Evolutionary conservation across 2,888 invertebrate species (phyloP).

Genomic region (Drosophila flavopinicola): DNA sequence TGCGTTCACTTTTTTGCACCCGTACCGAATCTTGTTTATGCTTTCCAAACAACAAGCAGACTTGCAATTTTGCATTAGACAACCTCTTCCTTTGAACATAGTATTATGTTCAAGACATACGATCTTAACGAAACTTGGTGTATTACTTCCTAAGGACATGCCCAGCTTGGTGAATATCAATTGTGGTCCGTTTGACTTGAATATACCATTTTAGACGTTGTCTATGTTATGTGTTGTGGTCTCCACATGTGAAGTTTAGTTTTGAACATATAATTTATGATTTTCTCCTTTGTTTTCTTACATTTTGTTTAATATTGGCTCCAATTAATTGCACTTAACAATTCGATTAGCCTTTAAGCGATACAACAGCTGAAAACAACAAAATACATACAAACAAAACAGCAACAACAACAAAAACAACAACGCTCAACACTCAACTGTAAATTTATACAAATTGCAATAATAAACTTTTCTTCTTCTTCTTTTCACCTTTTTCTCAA

Average conservation of each 20-base stretch:
- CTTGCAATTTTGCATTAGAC: constrained; percentile 14
- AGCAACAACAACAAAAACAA: constrained; percentile 31
- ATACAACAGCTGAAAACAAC: constrained; percentile 58
- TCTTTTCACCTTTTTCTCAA: constrained; percentile 78
- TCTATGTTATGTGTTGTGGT: constrained; percentile 54
- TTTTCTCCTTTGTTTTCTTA: constrained; percentile 15
- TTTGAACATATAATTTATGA: constrained; percentile 11
- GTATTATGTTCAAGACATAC: constrained; percentile 12
- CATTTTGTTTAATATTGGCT: constrained; percentile 60
- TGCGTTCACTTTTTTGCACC: constrained; percentile 56
- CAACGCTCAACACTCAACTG: constrained; percentile 62
- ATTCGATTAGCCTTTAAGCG: constrained; percentile 70
- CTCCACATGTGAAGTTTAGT: not conserved
- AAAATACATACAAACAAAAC: constrained; percentile 48
- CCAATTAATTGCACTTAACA: constrained; percentile 67
- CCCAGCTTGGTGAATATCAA: constrained; percentile 3
- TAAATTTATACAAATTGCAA: constrained; percentile 76
- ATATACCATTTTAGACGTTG: constrained; percentile 7
- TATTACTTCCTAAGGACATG: not conserved
- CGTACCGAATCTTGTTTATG: constrained; percentile 13
- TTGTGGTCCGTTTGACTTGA: constrained; percentile 35
- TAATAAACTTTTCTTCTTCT: constrained; percentile 78
- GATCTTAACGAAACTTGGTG: constrained; percentile 11
- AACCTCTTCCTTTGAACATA: constrained; percentile 6
- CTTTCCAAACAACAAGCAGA: constrained; percentile 6